Evolutionary conservation across 2,797 vertebrate species (phyloP), one percentile per base, ranked within the genome.

Genomic region (Ceryle rudis): DNA sequence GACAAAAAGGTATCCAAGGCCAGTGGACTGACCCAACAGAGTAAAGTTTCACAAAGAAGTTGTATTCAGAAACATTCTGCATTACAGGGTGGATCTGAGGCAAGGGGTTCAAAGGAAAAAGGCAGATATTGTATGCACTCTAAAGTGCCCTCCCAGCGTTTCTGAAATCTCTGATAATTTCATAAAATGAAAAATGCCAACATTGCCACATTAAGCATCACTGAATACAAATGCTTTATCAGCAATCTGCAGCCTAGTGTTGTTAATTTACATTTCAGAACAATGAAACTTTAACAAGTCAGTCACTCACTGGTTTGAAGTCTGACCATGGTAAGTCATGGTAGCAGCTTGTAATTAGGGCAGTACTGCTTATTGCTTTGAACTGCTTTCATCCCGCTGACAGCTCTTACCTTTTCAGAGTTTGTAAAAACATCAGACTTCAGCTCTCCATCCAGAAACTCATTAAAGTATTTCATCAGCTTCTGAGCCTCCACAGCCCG

Each of bases 381-480:
- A 98, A 94, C 95, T 94, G 89, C 89, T 98, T 97, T 98, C 95
- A 98, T 96, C 95, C 93, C 81, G 96, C 92, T 98, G 96, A 97
- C 81, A 97, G 96, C 97, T 71, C 97, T 98, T 97, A 99, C 99
- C 99, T 99, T 99, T 91, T 99, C 99, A 93, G 99, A 98, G 98
- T 99, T 99, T 98, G 99, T 99, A 98, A 99, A 99, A 97, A 99
- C 99, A 84, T 99, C 99, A 96, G 99, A 99, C 97, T 99, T 99
- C 96, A 99, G 98, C 94, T 99, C 99, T 98, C 99, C 99, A 96
- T 99, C 99, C 95, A 99, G 98, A 98, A 99, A 99, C 98, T 99
- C 99, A 94, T 99, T 99, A 98, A 99, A 99, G 97, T 99, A 99
- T 89, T 99, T 99, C 99, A 99, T 99, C 96, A 99, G 98, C 94